Percentiles rank a stretch among this genome's conserved stretches.
Conservation (phyloP, 1,140 invertebrate genomes). For the Venustaconcha ellipsiformis region DNA sequence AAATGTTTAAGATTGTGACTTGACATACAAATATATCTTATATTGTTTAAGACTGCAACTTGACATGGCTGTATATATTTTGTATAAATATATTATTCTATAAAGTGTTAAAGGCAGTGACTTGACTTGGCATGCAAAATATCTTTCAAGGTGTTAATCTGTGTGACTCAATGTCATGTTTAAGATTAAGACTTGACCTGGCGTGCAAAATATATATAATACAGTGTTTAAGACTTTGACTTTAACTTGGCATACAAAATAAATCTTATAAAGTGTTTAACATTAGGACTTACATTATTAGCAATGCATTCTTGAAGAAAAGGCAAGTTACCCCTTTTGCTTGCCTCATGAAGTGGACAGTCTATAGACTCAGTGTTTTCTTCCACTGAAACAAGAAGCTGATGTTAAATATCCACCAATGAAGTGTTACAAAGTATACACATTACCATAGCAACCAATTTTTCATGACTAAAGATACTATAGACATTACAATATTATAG, state of each 20-base stretch:
- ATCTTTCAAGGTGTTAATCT: neutral
- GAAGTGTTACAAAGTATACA: neutral
- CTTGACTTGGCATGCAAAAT: too few relatives aligned
- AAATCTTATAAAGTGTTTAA: neutral
- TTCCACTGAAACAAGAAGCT: slow-evolving; percentile 71
- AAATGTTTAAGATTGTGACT: too few relatives aligned
- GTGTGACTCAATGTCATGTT: neutral
- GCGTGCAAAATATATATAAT: neutral
- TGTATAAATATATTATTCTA: too few relatives aligned
- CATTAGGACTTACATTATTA: slow-evolving; percentile 71
- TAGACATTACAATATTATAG: neutral
- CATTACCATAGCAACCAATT: neutral
- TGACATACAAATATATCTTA: too few relatives aligned
- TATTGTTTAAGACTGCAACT: too few relatives aligned
- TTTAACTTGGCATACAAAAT: neutral
- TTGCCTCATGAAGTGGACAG: slow-evolving; percentile 79
- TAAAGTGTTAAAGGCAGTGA: too few relatives aligned
- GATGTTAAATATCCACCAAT: neutral
- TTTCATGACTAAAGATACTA: neutral
- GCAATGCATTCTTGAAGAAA: slow-evolving; percentile 77
- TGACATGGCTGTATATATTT: too few relatives aligned
- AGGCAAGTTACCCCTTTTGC: slow-evolving; percentile 77
- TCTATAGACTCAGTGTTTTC: slow-evolving; percentile 76
- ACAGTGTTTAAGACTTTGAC: neutral
- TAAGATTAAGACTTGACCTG: neutral